A percentile compares a stretch with the other conserved stretches of the same genome.
Evolutionary conservation across 2,888 invertebrate genomes (phyloP).

Genomic region (Drosophila meridiana): DNA sequence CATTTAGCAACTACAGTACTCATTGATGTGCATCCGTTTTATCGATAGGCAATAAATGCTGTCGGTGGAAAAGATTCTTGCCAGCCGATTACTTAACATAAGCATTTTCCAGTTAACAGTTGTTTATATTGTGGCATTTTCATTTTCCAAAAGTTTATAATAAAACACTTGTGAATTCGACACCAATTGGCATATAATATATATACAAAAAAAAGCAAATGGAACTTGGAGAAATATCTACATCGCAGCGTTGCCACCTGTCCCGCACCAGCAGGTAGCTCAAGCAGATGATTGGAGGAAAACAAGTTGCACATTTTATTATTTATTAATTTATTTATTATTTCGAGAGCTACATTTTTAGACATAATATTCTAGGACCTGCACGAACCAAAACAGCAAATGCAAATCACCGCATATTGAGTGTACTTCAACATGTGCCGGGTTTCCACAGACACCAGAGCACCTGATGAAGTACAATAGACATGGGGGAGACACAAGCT

Average conservation of each 20-base stretch:
- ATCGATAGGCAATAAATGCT: neutral
- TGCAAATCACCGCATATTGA: conserved; percentile 91
- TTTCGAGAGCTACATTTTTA: conserved; percentile 8
- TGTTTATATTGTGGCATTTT: conserved; percentile 1
- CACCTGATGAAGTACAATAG: conserved; percentile 99
- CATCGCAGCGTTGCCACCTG: conserved; percentile 16
- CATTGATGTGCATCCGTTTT: neutral
- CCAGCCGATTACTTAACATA: neutral
- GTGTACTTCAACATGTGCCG: conserved; percentile 99
- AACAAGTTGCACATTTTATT: neutral
- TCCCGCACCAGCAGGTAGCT: neutral
- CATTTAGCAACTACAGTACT: neutral
- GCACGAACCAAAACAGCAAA: conserved; percentile 14
- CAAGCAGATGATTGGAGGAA: neutral
- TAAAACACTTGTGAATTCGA: neutral
- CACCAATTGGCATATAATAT: neutral
- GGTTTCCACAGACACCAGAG: conserved; percentile 95
- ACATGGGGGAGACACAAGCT: conserved; percentile 92
- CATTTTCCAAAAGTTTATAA: neutral
- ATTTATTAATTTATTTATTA: conserved; percentile 16
- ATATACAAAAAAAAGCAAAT: neutral
- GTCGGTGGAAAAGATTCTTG: neutral
- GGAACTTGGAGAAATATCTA: neutral
- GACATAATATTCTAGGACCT: neutral
- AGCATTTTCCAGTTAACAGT: conserved; percentile 2